Percentiles rank a stretch among this genome's conserved stretches.
Evolutionary conservation across 2,113 vertebrate genomes (phyloP).

Genomic region (Nyctibius bracteatus): DNA sequence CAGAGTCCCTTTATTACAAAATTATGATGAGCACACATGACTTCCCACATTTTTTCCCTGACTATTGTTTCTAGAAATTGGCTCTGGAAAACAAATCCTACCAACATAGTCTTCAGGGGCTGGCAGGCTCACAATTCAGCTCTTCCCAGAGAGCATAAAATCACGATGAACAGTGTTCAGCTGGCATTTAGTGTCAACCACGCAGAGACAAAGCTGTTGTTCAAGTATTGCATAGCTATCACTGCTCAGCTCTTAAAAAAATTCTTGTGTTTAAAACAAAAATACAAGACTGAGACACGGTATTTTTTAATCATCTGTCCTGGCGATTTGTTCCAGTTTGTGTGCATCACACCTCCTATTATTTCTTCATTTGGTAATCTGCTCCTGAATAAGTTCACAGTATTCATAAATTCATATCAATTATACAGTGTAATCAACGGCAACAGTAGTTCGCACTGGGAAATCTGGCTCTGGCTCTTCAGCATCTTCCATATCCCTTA

Average conservation of each 20-base stretch:
- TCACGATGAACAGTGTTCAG: background rate
- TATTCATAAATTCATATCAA: background rate
- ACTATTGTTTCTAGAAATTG: background rate
- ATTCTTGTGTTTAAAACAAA: background rate
- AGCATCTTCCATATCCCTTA: background rate
- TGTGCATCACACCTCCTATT: background rate
- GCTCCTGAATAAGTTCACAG: background rate
- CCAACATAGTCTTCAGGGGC: background rate
- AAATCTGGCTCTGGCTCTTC: background rate
- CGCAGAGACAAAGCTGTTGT: background rate
- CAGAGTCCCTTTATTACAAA: background rate
- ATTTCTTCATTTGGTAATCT: background rate
- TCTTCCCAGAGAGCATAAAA: constrained; percentile 14
- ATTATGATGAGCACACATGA: background rate
- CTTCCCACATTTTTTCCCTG: background rate
- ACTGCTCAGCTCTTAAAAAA: background rate
- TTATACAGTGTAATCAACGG: background rate
- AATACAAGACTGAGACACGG: background rate
- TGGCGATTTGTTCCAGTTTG: background rate
- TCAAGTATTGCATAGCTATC: background rate
- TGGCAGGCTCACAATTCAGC: background rate
- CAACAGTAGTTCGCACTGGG: background rate
- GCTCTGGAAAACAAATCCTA: constrained; percentile 20
- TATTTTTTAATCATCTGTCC: background rate
- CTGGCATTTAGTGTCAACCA: background rate